Evolutionary conservation across 2,113 vertebrate genomes (phyloP), one percentile per base, ranked within the genome.

Genomic region (western clawed frog (Xenopus tropicalis)): DNA sequence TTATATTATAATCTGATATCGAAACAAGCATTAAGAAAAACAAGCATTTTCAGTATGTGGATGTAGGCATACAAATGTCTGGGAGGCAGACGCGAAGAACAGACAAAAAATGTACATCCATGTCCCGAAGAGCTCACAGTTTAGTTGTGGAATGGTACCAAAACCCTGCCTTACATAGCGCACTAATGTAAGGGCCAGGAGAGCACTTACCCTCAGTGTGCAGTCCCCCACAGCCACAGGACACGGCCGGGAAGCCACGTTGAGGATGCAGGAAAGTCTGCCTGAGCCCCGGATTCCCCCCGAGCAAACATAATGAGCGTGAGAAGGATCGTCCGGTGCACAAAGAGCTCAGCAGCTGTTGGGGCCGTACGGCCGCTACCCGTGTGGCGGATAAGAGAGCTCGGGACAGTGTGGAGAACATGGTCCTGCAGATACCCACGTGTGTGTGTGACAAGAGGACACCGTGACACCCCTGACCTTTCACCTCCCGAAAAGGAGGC

Each of bases 121-220:
- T 37, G 29, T 8, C 3, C 10, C 29, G 10, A 37, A 4, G 29
- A 37, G 29, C 29, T 37, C 29, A 37, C 10, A 37, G 29, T 8
- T 37, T 7, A 37, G 1, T 37, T 8, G 29, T 37, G 29, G 29
- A 37, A 37, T 9, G 29, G 6, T 37, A 7, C 29, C 6, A 9
- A 37, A 37, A 9, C 10, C 29, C 5, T 37, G 5, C 29, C 2
- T 8, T 37, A 37, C 2, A 37, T 37, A 37, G 29, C 29, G 10
- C 2, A 37, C 29, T 5, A 37, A 37, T 37, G 1, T 37, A 7
- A 37, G 10, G 29, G 6, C 10, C 29, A 37, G 29, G 29, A 37
- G 29, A 37, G 6, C 29, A 14, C 84, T 82, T 75, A 97, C 95
- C 95, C 77, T 98, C 94, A 1, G 96, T 98, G 83, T 98, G 96